These are phyloP conservation scores for Emesis castigata DNA, from an alignment of 2,888 invertebrate species.

Conservation along the genomic window DNA sequence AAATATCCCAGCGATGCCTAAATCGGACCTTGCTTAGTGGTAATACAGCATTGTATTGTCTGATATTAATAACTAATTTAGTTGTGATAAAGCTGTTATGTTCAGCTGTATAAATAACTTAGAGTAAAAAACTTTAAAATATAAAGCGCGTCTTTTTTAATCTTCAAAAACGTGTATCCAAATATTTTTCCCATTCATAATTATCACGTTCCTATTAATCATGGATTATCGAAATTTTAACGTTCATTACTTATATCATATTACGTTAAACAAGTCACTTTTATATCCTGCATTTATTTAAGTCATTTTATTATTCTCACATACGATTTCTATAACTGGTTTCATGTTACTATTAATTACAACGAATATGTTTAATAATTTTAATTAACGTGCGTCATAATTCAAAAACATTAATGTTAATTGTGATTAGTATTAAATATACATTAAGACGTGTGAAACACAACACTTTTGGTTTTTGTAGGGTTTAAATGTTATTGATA, in stretches of 20 bases:
- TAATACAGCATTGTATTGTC: no score
- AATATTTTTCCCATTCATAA: conserved; percentile 84
- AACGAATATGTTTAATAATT: background rate
- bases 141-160: conserved; percentile 78
- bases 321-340: background rate
- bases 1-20: no score
- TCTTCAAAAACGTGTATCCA: conserved; percentile 80
- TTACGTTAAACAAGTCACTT: conserved; percentile 71
- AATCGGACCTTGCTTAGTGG: no score
- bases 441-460: background rate
- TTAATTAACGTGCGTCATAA: background rate
- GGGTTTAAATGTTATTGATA: background rate
- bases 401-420: background rate
- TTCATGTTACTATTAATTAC: background rate
- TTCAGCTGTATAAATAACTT: no score
- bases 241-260: conserved; percentile 85
- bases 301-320: conserved; percentile 69
- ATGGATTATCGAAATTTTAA: conserved; percentile 81
- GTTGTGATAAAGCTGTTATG: no score
- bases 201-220: conserved; percentile 80
- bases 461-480: background rate
- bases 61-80: no score
- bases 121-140: no score
- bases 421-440: background rate
- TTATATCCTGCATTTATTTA: conserved; percentile 74